These are phyloP conservation scores for Lerema accius DNA, from an alignment of 1,140 invertebrate genomes.

Conservation along the genomic window DNA sequence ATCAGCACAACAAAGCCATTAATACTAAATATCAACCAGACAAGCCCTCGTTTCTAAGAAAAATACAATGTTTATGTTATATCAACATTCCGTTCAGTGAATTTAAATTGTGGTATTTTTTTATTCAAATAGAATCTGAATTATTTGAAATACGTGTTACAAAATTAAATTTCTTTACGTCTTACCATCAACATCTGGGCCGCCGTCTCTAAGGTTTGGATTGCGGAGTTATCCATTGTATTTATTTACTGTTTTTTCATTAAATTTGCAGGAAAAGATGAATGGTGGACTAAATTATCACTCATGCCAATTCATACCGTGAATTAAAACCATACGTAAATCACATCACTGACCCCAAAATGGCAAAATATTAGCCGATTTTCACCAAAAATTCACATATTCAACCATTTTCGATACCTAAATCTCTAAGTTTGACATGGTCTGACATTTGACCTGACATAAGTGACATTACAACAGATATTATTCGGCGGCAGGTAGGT, in stretches of 20 bases:
- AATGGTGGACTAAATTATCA: slow-evolving; percentile 29
- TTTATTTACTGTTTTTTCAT: slow-evolving; percentile 39
- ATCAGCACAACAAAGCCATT: no score
- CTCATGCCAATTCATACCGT: slow-evolving; percentile 33
- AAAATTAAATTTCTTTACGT: slow-evolving; percentile 20
- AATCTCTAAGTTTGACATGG: not conserved
- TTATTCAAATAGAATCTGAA: no score
- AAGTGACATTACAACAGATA: slow-evolving; percentile 7
- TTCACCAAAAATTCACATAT: slow-evolving; percentile 38
- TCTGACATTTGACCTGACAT: slow-evolving; percentile 7
- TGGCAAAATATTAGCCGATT: slow-evolving; percentile 34
- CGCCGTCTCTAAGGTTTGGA: slow-evolving; percentile 86
- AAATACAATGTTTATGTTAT: not conserved
- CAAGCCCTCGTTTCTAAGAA: not conserved
- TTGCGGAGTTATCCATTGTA: slow-evolving; percentile 74
- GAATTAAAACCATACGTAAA: slow-evolving; percentile 32
- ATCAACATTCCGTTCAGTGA: not conserved
- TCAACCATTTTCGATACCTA: slow-evolving; percentile 34
- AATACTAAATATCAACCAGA: slow-evolving; percentile 15
- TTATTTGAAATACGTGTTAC: not conserved
- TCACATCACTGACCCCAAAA: slow-evolving; percentile 37
- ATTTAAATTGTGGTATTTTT: no score
- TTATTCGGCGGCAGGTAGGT: no score
- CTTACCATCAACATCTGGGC: slow-evolving; percentile 88
- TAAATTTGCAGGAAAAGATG: slow-evolving; percentile 23